These are phyloP conservation scores for Microtus ochrogaster DNA, from an alignment of 2,113 vertebrate species.

Conservation along the genomic window DNA sequence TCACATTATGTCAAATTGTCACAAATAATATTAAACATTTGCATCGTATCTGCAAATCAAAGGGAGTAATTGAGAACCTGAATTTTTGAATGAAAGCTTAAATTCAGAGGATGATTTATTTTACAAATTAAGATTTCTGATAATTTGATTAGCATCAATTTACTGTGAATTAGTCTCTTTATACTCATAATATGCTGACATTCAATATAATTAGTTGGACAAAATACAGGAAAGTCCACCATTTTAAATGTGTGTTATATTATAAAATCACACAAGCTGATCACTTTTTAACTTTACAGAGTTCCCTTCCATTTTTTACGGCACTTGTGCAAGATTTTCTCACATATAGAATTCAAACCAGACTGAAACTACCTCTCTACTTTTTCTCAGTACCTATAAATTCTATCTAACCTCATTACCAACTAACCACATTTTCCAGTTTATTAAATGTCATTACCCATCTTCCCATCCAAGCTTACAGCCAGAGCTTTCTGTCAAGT, in stretches of 20 bases:
- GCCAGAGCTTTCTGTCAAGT: neutral
- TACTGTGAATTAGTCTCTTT: neutral
- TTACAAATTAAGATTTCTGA: neutral
- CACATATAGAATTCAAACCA: neutral
- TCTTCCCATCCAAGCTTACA: rapidly evolving
- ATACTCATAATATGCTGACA: neutral
- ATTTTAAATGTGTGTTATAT: neutral
- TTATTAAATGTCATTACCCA: neutral
- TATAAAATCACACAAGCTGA: neutral
- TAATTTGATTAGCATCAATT: neutral
- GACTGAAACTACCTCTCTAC: neutral
- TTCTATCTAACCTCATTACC: neutral
- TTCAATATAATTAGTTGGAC: neutral
- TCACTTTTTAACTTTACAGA: neutral
- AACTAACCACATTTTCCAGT: neutral
- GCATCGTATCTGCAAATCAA: neutral
- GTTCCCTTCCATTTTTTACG: neutral
- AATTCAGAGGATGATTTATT: neutral
- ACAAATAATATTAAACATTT: neutral
- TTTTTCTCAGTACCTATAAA: neutral
- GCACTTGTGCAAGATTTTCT: neutral
- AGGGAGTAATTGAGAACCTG: neutral
- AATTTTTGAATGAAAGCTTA: neutral
- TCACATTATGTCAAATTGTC: neutral
- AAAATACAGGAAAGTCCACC: neutral